Evolutionary conservation across 2,888 invertebrate genomes (phyloP), one percentile per base, ranked within the genome.

Genomic region (Callyntrura sp.): DNA sequence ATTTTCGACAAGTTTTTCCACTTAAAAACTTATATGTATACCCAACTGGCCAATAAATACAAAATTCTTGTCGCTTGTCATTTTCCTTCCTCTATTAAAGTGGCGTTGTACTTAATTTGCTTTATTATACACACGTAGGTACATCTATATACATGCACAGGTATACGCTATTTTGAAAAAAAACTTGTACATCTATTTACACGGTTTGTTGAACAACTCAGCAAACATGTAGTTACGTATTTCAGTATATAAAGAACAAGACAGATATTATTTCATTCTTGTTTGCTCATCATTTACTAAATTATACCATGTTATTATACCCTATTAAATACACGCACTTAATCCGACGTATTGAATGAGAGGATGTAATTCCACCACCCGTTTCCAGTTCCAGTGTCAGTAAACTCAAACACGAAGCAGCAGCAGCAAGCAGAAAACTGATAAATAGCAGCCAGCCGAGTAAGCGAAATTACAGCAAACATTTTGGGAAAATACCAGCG

Each of bases 401-500:
- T 9, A 43, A 20, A 20, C 73, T 73, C 20, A 17, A 43, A 23
- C 73, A 20, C 5, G 0, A 0, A 8, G 43, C 20, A 73, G 23
- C 9, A 6, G 9, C 2, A 43, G 45, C 0, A 23, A 45, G 6
- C 6, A 35, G n/a, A n/a, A n/a, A n/a, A n/a, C n/a, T n/a, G n/a
- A n/a, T 6, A 35, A 35, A 35, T 35, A 35, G 35, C 35, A 35
- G 35, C 35, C 35, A 35, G 35, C 35, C 35, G 35, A 35, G 35
- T 35, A 35, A 6, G 6, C 35, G 6, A 35, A 35, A 6, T 35
- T 35, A 35, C 35, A 1, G 23, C 6, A n/a, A 8, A 76, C 25
- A 51, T 76, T 43, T 0, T 51, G 76, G 76, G 51, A 76, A 76
- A 76, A 76, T 76, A 76, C 76, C 76, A 76, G 25, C 23, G 51